Evolutionary conservation across 37 sponge, comb jelly and placozoan species (phyloP), one percentile per base, ranked within the genome.

Genomic region (Crambe crambe): DNA sequence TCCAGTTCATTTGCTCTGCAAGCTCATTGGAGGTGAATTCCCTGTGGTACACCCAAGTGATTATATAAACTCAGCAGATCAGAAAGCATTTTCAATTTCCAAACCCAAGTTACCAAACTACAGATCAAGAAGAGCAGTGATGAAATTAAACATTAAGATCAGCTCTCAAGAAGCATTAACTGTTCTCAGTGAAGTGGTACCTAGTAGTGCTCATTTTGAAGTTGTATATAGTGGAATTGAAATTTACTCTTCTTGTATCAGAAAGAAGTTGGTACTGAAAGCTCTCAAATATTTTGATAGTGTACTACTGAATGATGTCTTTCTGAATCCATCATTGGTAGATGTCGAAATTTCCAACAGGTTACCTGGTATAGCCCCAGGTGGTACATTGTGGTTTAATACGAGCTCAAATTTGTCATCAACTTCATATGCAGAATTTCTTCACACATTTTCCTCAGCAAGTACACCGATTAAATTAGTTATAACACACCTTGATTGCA

Each of bases 1-100:
- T 9, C 30, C 35, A 65, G 66, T 65, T 26, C 10, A 31, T 3
- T 18, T 34, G 25, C 66, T 65, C 35, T 65, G 66, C 66, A 65
- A 65, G 66, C 66, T 65, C 31, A 65, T 65, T 30, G 31, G 30
- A 6, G 66, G 66, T 65, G 35, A 65, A 65, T 65, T 34, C 30
- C 66, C 66, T 2, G 66, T 65, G 9, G 2, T 2, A 30, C 66
- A 65, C 10, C 35, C 66, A 2, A 65, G 66, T 65, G 34, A 65
- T 34, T 65, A 65, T 65, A 30, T 65, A 30, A 30, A 9, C 10
- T 65, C 66, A 20, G 35, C 35, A 2, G 66, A 65, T 31, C 25
- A 30, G 35, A 30, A 31, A 9, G 66, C 66, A 26, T 65, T 31
- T 30, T 30, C 35, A 30, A 9, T 65, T 65, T 31, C 34, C 1